Evolutionary conservation across 2,888 invertebrate genomes (phyloP).

Genomic region (Lepidonotus clava): DNA sequence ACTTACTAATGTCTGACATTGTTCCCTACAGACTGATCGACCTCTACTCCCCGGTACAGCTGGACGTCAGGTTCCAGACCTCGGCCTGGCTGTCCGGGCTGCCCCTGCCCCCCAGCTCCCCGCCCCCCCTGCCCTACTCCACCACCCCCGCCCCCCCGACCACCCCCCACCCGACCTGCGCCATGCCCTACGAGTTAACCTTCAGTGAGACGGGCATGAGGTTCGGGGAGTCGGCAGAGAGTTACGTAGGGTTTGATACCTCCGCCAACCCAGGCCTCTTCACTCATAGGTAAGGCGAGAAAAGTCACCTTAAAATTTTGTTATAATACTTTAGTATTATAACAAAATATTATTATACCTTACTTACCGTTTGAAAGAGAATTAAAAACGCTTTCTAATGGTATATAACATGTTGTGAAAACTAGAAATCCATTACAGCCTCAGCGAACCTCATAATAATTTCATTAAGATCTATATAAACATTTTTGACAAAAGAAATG

Average conservation of each 20-base stretch:
- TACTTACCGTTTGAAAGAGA: no score
- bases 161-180: slow-evolving; percentile 55
- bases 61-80: slow-evolving; percentile 31
- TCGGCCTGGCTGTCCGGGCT: slow-evolving; percentile 64
- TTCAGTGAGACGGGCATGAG: slow-evolving; percentile 44
- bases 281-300: slow-evolving; percentile 2
- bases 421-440: no score
- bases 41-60: background rate
- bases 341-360: no score
- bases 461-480: no score
- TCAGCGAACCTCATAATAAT: no score
- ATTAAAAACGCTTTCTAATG: no score
- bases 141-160: slow-evolving; percentile 62
- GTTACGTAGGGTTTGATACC: slow-evolving; percentile 58
- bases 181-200: slow-evolving; percentile 7
- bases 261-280: background rate
- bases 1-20: no score
- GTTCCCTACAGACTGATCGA: slow-evolving; percentile 48
- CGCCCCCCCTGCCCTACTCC: slow-evolving; percentile 64
- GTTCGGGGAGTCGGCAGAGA: slow-evolving; percentile 61
- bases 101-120: slow-evolving; percentile 56
- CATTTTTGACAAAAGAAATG: no score
- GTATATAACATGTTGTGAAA: no score
- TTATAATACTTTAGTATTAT: no score
- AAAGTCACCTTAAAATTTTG: no score